These are phyloP conservation scores for Suricata suricatta DNA, from an alignment of 2,113 vertebrate genomes.

Conservation along the genomic window DNA sequence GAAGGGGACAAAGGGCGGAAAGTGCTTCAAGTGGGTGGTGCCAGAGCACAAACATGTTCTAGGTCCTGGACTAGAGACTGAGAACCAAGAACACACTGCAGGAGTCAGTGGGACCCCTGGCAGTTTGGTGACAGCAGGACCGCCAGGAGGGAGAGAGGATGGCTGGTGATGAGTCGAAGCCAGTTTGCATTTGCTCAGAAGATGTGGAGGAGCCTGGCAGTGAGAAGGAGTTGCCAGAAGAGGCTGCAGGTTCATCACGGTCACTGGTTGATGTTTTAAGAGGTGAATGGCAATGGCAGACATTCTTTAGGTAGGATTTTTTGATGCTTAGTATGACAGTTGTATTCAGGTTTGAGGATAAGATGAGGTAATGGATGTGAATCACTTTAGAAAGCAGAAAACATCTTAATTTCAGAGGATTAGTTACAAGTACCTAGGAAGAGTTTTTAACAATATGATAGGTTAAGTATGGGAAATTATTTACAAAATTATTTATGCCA, in stretches of 20 bases:
- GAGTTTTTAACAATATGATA: constrained; percentile 11
- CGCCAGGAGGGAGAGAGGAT: background rate
- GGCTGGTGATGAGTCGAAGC: background rate
- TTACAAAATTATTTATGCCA: background rate
- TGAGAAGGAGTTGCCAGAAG: background rate
- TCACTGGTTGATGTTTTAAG: background rate
- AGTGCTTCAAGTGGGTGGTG: background rate
- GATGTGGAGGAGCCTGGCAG: background rate
- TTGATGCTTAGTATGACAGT: background rate
- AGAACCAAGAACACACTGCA: background rate
- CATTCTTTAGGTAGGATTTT: background rate
- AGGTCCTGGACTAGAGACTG: background rate
- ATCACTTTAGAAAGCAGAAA: constrained; percentile 21
- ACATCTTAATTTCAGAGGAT: constrained; percentile 34
- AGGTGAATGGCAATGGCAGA: background rate
- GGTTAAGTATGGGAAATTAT: background rate
- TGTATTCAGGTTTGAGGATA: background rate
- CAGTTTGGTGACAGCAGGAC: background rate
- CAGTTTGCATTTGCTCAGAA: background rate
- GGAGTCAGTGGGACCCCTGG: background rate
- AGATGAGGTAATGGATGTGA: background rate
- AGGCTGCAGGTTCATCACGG: background rate
- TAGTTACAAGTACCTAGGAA: background rate
- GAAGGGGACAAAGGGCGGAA: background rate
- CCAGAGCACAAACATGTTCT: background rate